Evolutionary conservation across 1,140 invertebrate species (phyloP).

Genomic region (Drosophila insularis): DNA sequence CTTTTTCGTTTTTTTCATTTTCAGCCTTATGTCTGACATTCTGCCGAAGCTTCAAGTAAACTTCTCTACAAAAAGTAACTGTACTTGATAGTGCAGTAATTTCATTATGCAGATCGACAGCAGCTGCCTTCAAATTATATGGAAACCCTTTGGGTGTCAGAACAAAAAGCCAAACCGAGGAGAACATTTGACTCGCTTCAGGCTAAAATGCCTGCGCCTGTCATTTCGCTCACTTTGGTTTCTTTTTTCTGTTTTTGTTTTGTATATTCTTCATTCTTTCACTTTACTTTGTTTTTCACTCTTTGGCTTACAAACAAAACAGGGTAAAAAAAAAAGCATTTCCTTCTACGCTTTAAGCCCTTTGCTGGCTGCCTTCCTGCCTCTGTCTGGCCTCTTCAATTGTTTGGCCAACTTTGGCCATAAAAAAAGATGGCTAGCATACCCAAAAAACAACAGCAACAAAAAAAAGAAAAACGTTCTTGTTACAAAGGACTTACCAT

Average conservation of each 20-base stretch:
- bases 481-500: conserved; percentile 40
- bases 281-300: conserved; percentile 8
- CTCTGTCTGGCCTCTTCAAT: conserved; percentile 16
- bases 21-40: not conserved
- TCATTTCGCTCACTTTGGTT: conserved; percentile 9
- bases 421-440: conserved; percentile 23
- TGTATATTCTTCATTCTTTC: not conserved
- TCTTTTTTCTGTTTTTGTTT: not conserved
- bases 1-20: not conserved
- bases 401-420: conserved; percentile 37
- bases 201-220: conserved; percentile 15
- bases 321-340: conserved; percentile 1
- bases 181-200: conserved; percentile 14
- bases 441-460: conserved; percentile 7
- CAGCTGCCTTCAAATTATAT: conserved; percentile 20
- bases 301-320: conserved; percentile 20
- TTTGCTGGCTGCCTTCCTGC: conserved; percentile 2
- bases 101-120: conserved; percentile 74
- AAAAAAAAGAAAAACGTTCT: not conserved
- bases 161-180: conserved; percentile 2
- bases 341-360: conserved; percentile 24
- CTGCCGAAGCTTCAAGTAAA: conserved; percentile 30
- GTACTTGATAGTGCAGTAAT: conserved; percentile 60
- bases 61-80: conserved; percentile 52
- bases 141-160: conserved; percentile 28